Evolutionary conservation across 2,113 vertebrate species (phyloP).

Genomic region (Oriolus oriolus): DNA sequence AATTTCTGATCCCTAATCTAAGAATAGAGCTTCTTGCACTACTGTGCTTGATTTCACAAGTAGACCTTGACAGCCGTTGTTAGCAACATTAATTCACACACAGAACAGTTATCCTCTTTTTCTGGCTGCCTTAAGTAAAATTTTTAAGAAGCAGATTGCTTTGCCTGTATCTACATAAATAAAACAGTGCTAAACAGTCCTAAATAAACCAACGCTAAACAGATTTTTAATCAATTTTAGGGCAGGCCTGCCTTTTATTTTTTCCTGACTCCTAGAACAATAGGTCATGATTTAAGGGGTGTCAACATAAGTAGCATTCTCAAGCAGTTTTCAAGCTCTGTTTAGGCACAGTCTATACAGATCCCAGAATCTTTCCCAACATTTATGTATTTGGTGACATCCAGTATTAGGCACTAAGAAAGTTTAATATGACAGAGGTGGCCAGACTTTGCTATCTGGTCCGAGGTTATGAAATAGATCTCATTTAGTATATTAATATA

Average conservation of each 20-base stretch:
- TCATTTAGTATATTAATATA: background rate
- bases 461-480: background rate
- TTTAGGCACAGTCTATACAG: background rate
- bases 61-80: background rate
- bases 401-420: background rate
- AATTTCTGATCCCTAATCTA: background rate
- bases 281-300: background rate
- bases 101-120: background rate
- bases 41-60: background rate
- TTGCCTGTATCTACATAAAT: background rate
- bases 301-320: background rate
- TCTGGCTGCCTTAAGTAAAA: background rate
- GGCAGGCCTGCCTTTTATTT: rapidly evolving
- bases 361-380: background rate
- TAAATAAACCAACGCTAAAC: background rate
- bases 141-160: background rate
- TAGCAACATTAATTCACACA: background rate
- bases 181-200: background rate
- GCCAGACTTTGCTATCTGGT: background rate
- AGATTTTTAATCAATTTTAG: background rate
- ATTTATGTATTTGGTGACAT: background rate
- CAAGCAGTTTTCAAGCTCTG: background rate
- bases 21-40: background rate
- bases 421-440: background rate
- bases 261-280: background rate